Base-by-base conservation (phyloP, 2,113 vertebrate genomes). In the Lagopus muta region DNA sequence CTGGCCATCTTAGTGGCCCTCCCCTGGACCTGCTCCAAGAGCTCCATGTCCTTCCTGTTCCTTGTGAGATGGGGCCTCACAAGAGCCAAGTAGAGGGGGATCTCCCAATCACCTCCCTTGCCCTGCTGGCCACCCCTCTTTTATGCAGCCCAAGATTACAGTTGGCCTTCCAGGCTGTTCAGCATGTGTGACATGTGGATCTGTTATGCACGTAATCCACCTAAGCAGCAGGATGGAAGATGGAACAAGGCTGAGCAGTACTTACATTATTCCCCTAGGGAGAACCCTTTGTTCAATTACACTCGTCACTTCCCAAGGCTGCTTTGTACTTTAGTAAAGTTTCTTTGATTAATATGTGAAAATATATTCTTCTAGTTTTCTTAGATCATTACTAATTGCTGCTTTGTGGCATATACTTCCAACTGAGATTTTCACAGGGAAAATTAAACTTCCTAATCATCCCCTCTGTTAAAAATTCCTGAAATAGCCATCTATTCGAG, bases 331-430 rank as follows among this genome's bases (percentile, higher is more conserved):
- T 78, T 5, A 82, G 14, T 30, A 27, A 81, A 62, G 18, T 55
- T 76, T 93, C 38, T 92, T 72, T 88, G 58, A 90, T 88, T 86
- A 90, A 70, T 45, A 67, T 18, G 48, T 34, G 38, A 85, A 84
- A 93, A 88, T 50, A 67, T 4, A 90, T 70, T 69, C 18, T 67
- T 82, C 54, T 13, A 20, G 30, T 60, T 91, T 82, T 62, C 55
- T 90, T 75, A 80, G 38, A 91, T 88, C 79, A 18, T 82, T 82
- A 80, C 65, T 80, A 82, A 40, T 84, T 86, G 36, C 36, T 86
- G 45, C 55, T 90, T 87, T 90, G 75, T 84, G 70, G 13, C 14
- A 34, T 67, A 85, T 34, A 54, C 20, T 88, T 89, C 38, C 57
- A 73, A 18, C 54, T 25, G 80, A 86, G 28, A 71, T 65, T 81